phyloP scores from a whole-genome alignment of 2,113 vertebrate genomes.

The Hypomesus transpacificus region DNA sequence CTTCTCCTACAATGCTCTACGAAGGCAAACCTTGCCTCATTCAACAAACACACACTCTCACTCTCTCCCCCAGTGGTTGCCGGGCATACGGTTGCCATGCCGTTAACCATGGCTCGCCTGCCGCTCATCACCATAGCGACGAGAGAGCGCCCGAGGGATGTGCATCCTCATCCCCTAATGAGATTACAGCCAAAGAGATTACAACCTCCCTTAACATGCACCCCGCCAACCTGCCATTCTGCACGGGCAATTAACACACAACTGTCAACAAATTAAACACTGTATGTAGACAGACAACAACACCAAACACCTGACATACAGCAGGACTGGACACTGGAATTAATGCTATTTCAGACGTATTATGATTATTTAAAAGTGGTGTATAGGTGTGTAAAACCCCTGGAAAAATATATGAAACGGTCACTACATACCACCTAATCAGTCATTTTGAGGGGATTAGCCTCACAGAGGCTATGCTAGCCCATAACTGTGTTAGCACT shows the following conservation, averaged over 20 bases:
- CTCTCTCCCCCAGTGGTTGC: background rate
- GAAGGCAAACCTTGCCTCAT: too few species aligned
- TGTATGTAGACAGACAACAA: too few species aligned
- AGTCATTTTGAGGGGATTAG: background rate
- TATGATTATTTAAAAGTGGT: too few species aligned
- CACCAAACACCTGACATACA: too few species aligned
- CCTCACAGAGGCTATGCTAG: background rate
- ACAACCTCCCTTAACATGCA: slow-evolving; percentile 32
- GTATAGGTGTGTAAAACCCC: too few species aligned
- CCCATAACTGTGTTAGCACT: background rate
- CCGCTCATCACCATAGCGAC: slow-evolving; percentile 40
- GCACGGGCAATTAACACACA: too few species aligned
- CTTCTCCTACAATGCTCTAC: too few species aligned
- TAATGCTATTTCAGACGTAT: too few species aligned
- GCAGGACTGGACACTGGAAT: too few species aligned
- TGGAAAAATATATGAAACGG: too few species aligned
- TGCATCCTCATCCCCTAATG: slow-evolving; percentile 51
- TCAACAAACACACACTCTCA: background rate
- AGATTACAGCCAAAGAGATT: slow-evolving; percentile 63
- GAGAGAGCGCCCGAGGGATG: slow-evolving; percentile 34
- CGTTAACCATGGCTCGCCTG: slow-evolving; percentile 9
- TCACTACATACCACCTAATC: too few species aligned
- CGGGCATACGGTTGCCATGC: slow-evolving; percentile 5
- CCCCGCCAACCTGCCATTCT: background rate
- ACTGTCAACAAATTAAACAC: too few species aligned